Percentiles rank a stretch among this genome's conserved stretches.
Conservation (phyloP, 2,113 vertebrate species). For the Crypturellus undulatus region DNA sequence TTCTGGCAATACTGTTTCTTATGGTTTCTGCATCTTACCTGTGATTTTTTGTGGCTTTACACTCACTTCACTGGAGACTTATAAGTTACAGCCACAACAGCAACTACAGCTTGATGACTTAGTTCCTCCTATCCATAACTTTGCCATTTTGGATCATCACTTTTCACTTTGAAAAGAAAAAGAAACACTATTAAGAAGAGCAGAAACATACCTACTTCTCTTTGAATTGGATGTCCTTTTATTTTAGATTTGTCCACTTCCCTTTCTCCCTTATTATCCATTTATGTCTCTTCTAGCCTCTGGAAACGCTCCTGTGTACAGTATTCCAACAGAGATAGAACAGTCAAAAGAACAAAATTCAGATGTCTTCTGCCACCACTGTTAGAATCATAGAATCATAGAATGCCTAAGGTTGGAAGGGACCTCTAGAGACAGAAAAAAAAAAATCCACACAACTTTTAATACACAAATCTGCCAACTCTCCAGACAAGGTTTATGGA, state of each 20-base stretch:
- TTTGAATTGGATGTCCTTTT: fast-evolving
- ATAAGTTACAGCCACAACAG: background rate
- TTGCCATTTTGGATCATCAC: background rate
- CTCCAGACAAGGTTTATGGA: background rate
- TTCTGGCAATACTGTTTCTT: background rate
- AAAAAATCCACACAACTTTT: background rate
- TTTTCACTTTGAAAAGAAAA: background rate
- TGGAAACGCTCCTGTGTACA: background rate
- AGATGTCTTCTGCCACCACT: background rate
- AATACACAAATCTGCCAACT: background rate
- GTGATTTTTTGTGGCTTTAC: background rate
- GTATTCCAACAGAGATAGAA: background rate
- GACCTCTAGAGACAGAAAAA: too few relatives aligned
- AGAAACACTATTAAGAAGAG: background rate
- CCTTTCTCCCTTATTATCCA: background rate
- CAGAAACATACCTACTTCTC: background rate
- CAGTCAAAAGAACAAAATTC: background rate
- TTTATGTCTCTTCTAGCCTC: background rate
- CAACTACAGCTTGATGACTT: background rate
- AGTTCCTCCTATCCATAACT: background rate
- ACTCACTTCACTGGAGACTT: background rate
- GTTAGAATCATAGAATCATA: too few relatives aligned
- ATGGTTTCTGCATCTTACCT: fast-evolving
- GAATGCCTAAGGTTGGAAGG: too few relatives aligned
- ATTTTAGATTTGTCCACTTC: background rate